phyloP scores from a whole-genome alignment of 2,113 vertebrate genomes.

The Girardinichthys multiradiatus region DNA sequence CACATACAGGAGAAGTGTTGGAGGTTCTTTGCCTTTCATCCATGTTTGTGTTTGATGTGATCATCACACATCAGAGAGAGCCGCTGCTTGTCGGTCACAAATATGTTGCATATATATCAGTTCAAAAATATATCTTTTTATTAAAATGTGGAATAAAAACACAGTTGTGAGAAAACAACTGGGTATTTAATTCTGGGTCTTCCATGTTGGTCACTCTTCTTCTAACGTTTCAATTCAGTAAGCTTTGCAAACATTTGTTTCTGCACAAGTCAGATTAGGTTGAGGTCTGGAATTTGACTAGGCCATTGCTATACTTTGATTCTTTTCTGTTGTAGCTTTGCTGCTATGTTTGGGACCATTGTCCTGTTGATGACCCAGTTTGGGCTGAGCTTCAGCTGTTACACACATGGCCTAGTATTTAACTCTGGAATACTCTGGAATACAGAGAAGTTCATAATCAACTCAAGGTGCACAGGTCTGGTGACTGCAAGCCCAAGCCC shows the following conservation, averaged over 20 bases:
- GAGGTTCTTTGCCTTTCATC: constrained; percentile 72
- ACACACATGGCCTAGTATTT: too few species aligned
- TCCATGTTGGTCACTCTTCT: not conserved
- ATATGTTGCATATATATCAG: not conserved
- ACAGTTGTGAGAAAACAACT: too few species aligned
- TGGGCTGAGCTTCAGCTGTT: too few species aligned
- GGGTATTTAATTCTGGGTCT: too few species aligned
- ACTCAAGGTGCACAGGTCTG: too few species aligned
- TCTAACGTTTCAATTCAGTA: not conserved
- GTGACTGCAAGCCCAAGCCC: too few species aligned
- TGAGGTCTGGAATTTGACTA: too few species aligned
- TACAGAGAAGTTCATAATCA: too few species aligned
- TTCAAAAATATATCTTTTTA: not conserved
- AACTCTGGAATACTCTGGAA: too few species aligned
- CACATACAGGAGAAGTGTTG: constrained; percentile 72
- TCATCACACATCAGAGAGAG: constrained; percentile 61
- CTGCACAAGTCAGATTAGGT: not conserved
- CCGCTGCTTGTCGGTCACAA: constrained; percentile 39
- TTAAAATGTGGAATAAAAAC: not conserved
- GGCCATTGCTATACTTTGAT: not conserved
- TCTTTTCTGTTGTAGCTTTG: not conserved
- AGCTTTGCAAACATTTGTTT: not conserved
- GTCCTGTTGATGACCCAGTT: too few species aligned
- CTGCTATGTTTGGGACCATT: too few species aligned
- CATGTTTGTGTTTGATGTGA: constrained; percentile 69